A percentile compares a stretch with the other conserved stretches of the same genome.
Evolutionary conservation across 2,888 invertebrate genomes (phyloP).

Genomic region (Apantesis nais): DNA sequence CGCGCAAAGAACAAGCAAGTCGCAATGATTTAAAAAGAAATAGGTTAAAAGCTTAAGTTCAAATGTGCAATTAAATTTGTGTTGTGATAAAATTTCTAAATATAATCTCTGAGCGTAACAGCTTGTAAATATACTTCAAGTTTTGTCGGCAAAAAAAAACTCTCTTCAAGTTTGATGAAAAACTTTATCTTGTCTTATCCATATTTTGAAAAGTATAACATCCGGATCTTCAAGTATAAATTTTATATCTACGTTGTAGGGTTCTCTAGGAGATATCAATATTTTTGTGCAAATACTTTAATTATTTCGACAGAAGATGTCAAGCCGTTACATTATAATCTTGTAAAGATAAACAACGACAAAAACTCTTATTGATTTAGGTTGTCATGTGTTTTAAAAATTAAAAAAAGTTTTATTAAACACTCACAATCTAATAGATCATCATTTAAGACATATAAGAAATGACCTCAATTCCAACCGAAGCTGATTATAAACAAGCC

Average conservation of each 20-base stretch:
- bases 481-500: too few species aligned
- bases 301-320: not conserved
- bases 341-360: not conserved
- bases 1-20: not conserved
- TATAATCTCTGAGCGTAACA: slow-evolving; percentile 25
- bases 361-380: not conserved
- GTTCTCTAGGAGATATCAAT: not conserved
- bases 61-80: not conserved
- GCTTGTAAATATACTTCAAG: slow-evolving; percentile 32
- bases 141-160: slow-evolving; percentile 18
- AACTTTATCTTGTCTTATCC: slow-evolving; percentile 21
- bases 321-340: not conserved
- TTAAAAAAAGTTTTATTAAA: not conserved
- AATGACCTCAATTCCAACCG: not conserved
- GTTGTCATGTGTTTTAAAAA: not conserved
- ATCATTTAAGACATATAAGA: not conserved
- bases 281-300: not conserved
- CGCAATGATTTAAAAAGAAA: not conserved
- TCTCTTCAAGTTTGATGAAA: slow-evolving; percentile 43
- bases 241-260: slow-evolving; percentile 3
- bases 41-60: not conserved
- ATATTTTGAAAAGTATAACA: slow-evolving; percentile 26
- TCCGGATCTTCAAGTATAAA: slow-evolving; percentile 30
- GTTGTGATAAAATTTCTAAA: not conserved
- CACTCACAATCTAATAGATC: not conserved